Conservation (phyloP, 2,888 invertebrate genomes). For the Griposia aprilina region DNA sequence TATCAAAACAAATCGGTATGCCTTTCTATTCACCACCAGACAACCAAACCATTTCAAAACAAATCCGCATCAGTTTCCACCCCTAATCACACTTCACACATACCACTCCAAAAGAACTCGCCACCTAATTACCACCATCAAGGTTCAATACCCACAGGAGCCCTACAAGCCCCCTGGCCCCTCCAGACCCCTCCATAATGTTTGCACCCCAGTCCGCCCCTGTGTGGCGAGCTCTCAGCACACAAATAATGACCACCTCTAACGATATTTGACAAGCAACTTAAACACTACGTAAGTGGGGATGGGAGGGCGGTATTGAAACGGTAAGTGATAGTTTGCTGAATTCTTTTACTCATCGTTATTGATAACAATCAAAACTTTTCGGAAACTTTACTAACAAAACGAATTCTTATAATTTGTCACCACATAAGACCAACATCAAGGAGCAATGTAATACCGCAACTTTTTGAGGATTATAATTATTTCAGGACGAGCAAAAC, state of each 20-base stretch:
- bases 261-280: conserved; percentile 72
- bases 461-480: not conserved
- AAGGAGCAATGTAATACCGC: not conserved
- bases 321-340: conserved; percentile 19
- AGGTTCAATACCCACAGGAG: conserved; percentile 54
- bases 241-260: conserved; percentile 77
- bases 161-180: conserved; percentile 38
- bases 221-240: conserved; percentile 71
- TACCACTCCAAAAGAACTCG: conserved; percentile 28
- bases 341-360: not conserved
- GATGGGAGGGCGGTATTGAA: conserved; percentile 40
- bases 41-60: conserved; percentile 21
- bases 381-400: not conserved
- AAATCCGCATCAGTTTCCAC: conserved; percentile 34
- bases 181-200: conserved; percentile 28
- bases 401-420: not conserved
- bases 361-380: not conserved
- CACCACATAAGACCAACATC: not conserved
- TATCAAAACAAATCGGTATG: not conserved
- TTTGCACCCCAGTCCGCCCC: conserved; percentile 57
- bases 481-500: not conserved
- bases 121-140: conserved; percentile 58
- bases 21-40: not conserved
- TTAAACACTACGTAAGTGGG: conserved; percentile 61
- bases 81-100: conserved; percentile 35